phyloP scores from a whole-genome alignment of 2,888 invertebrate genomes.

The Sphaerophoria rueppellii region DNA sequence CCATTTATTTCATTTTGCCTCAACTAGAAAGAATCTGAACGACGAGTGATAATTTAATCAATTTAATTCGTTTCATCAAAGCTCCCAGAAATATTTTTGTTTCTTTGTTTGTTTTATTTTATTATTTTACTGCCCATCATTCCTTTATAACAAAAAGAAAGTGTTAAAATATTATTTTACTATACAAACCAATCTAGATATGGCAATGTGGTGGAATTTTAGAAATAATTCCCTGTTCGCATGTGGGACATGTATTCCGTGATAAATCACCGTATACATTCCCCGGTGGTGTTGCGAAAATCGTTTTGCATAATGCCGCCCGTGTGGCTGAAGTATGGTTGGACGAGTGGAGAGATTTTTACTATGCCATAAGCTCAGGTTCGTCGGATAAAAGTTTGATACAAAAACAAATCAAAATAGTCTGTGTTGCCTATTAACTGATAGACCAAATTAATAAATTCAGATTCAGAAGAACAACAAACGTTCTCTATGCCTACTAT shows the following conservation, averaged over 20 bases:
- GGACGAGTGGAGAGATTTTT: constrained; percentile 99
- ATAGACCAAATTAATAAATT: constrained; percentile 43
- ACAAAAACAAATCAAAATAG: constrained; percentile 58
- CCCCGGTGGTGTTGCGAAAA: constrained; percentile 98
- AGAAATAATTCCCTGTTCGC: constrained; percentile 97
- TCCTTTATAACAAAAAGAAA: constrained; percentile 12
- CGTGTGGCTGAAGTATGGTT: constrained; percentile 99
- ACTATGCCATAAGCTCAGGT: constrained; percentile 99
- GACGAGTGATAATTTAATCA: constrained; percentile 28
- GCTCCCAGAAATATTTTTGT: constrained; percentile 14
- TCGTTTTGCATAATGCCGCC: constrained; percentile 99
- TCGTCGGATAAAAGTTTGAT: constrained; percentile 81
- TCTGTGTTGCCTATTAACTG: constrained; percentile 15
- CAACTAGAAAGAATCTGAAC: not conserved
- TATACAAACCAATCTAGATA: constrained; percentile 84
- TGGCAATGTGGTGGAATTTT: constrained; percentile 98
- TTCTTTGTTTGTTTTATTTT: constrained; percentile 35
- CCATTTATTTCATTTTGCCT: not conserved
- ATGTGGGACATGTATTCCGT: constrained; percentile 98
- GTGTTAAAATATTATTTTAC: constrained; percentile 57
- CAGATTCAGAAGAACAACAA: constrained; percentile 49
- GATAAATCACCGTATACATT: constrained; percentile 99
- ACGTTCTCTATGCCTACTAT: too few species aligned
- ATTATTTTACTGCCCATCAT: constrained; percentile 54
- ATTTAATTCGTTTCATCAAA: constrained; percentile 44